These are phyloP conservation scores for Lutraria lutraria DNA, from an alignment of 2,888 invertebrate genomes.

Conservation along the genomic window DNA sequence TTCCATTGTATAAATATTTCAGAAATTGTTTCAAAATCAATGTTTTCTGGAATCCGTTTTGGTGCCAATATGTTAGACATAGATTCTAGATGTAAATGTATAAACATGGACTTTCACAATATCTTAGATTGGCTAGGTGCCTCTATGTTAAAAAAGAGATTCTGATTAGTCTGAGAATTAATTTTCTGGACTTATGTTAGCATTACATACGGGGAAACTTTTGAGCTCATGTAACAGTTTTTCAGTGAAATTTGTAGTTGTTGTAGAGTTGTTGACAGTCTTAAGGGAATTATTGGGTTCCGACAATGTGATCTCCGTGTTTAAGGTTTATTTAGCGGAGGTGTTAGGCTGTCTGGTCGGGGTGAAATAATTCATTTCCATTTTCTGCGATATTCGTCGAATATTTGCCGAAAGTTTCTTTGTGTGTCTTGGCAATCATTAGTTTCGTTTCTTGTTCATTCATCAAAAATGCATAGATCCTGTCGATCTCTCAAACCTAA, in stretches of 20 bases:
- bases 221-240: not conserved
- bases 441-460: slow-evolving; percentile 16
- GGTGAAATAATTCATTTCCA: slow-evolving; percentile 1
- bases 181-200: slow-evolving; percentile 16
- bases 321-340: slow-evolving; percentile 11
- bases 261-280: slow-evolving; percentile 1
- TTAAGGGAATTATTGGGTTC: not conserved
- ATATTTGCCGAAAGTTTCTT: not conserved
- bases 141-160: not conserved
- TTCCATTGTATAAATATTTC: not conserved
- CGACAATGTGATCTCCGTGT: not conserved
- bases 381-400: slow-evolving; percentile 12
- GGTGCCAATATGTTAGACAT: not conserved
- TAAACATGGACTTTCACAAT: not conserved
- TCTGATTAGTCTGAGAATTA: slow-evolving; percentile 5
- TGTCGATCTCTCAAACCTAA: not conserved
- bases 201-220: not conserved
- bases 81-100: not conserved
- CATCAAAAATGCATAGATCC: slow-evolving; percentile 15
- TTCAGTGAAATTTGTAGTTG: not conserved
- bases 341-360: slow-evolving; percentile 13
- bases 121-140: not conserved
- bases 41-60: not conserved
- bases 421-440: slow-evolving; percentile 14
- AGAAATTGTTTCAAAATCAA: slow-evolving; percentile 13